Evolutionary conservation across 2,113 vertebrate genomes (phyloP), one percentile per base, ranked within the genome.

Genomic region (Megaceryle maxima): DNA sequence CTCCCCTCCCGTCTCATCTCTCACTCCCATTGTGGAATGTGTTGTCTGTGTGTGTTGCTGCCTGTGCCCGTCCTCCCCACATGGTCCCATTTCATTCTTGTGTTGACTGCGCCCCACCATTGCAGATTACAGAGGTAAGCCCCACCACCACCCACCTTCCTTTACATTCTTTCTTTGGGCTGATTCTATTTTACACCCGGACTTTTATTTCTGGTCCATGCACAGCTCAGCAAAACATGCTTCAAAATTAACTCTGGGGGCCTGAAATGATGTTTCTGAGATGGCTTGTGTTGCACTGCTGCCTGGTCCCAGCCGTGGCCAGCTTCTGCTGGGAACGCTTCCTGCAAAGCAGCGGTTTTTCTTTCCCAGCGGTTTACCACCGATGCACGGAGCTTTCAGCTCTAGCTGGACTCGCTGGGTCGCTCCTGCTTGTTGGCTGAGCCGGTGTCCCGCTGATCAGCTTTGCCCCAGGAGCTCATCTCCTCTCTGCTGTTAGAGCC

Each of bases 41-140:
- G 96, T 98, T 97, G 91, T 97, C 98, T 98, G 97, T 98, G 97
- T 98, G 98, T 98, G 95, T 98, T 97, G 98, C 97, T 98, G 98
- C 98, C 98, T 97, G 97, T 98, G 97, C 97, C 98, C 96, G 97
- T 97, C 97, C 97, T 98, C 98, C 98, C 97, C 95, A 98, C 98
- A 96, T 98, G 98, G 98, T 97, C 98, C 97, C 97, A 98, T 98
- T 98, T 98, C 98, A 98, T 98, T 98, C 97, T 98, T 98, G 98
- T 98, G 98, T 98, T 98, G 98, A 97, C 98, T 48, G 96, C 98
- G 97, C 91, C 98, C 98, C 98, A 97, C 98, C 98, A 98, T 98
- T 98, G 97, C 98, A 98, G 98, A 98, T 98, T 43, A 87, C 96
- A 14, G 98, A 98, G 98, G 98, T 98, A 98, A 98, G 98, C 97